Conservation (phyloP, 2,888 invertebrate genomes). For the Hyposoter dolosus region DNA sequence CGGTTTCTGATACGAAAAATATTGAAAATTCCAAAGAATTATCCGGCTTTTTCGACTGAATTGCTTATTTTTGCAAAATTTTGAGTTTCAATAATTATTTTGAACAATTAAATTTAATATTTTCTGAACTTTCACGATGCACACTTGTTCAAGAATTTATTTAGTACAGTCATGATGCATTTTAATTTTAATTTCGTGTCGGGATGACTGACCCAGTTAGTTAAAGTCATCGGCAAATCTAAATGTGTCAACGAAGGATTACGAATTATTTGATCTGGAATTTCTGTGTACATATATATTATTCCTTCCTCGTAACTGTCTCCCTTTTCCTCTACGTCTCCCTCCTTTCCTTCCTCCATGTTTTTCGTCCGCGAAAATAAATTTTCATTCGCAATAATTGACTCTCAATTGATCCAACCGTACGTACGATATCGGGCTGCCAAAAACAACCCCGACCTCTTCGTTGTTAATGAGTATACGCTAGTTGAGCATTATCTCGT, state of each 20-base stretch:
- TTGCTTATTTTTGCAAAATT: not conserved
- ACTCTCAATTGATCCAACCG: slow-evolving; percentile 10
- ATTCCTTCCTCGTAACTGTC: not conserved
- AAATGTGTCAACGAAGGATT: not conserved
- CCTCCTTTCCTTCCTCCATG: not conserved
- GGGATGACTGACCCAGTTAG: not conserved
- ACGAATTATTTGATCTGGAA: not conserved
- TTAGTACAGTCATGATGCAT: too few relatives aligned
- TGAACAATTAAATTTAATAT: not conserved
- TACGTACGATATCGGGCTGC: slow-evolving; percentile 34
- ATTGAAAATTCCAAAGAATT: not conserved
- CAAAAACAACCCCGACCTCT: slow-evolving; percentile 16
- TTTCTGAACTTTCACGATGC: not conserved
- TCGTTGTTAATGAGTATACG: slow-evolving; percentile 24
- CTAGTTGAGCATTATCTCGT: slow-evolving; percentile 33
- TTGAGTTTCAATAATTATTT: not conserved
- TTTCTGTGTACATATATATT: not conserved
- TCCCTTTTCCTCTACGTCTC: not conserved
- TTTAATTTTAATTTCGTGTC: not conserved
- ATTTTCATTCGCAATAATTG: not conserved
- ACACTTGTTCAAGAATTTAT: too few relatives aligned
- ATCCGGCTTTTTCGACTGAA: not conserved
- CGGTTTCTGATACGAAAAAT: not conserved
- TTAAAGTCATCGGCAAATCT: not conserved
- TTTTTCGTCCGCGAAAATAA: slow-evolving; percentile 2